Evolutionary conservation across 1,140 invertebrate species (phyloP).

Genomic region (Cheumatopsyche charites): DNA sequence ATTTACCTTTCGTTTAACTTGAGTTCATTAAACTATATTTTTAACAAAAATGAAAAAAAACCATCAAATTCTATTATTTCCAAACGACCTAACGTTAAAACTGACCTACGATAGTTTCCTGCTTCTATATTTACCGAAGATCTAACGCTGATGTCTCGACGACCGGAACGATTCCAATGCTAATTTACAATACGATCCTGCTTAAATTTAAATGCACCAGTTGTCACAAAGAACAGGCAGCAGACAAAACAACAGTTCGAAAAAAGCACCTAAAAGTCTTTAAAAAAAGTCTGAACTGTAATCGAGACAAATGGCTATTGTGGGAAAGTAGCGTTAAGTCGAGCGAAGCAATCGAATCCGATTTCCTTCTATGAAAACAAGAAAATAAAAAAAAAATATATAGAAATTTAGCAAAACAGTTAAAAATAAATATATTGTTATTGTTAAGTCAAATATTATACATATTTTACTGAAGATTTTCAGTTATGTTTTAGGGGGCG

Average conservation of each 20-base stretch:
- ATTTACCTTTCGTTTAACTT: too few relatives aligned
- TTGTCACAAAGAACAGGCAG: background rate
- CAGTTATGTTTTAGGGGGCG: too few relatives aligned
- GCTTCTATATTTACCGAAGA: slow-evolving; percentile 15
- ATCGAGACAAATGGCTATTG: slow-evolving; percentile 9
- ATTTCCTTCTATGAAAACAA: slow-evolving; percentile 5
- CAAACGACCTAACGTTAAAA: background rate
- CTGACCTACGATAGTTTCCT: slow-evolving; percentile 12
- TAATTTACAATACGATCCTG: slow-evolving; percentile 11
- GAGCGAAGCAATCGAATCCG: background rate
- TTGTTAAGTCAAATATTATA: too few relatives aligned
- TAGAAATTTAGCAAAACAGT: too few relatives aligned
- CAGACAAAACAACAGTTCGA: background rate
- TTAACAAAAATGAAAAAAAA: too few relatives aligned
- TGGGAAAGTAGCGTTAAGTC: slow-evolving; percentile 3
- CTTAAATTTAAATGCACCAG: slow-evolving; percentile 17
- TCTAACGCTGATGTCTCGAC: background rate
- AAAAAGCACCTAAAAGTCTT: background rate
- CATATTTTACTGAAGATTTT: too few relatives aligned
- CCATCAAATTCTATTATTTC: background rate
- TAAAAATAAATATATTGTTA: too few relatives aligned
- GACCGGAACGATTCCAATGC: background rate
- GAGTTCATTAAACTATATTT: too few relatives aligned
- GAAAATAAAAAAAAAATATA: background rate
- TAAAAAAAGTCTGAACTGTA: background rate